Evolutionary conservation across 1,140 invertebrate species (phyloP).

Genomic region (Steinernema feltiae): DNA sequence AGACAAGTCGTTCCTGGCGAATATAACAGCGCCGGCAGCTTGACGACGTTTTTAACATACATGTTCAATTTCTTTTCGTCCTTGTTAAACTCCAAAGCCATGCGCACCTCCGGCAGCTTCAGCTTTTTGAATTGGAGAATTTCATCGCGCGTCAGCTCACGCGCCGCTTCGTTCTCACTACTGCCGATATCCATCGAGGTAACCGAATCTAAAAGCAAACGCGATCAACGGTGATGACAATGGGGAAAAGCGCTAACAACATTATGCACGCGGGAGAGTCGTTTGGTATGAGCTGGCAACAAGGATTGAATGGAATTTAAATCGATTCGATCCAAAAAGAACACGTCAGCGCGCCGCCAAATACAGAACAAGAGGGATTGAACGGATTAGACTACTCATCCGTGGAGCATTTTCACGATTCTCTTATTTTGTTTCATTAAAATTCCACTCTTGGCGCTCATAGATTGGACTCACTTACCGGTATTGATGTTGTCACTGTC

Average conservation of each 20-base stretch:
- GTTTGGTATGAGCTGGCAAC: background rate
- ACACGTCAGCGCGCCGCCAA: background rate
- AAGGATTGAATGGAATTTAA: background rate
- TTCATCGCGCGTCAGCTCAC: background rate
- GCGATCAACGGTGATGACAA: no score
- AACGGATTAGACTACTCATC: no score
- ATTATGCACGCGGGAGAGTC: background rate
- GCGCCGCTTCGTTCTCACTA: background rate
- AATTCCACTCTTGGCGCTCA: background rate
- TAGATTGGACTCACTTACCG: background rate
- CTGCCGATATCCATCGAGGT: background rate
- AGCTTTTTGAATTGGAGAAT: background rate
- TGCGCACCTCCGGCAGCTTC: background rate
- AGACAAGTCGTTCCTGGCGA: background rate
- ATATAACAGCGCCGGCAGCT: background rate
- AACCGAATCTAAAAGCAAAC: background rate
- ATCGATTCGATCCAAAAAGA: background rate
- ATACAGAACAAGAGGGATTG: no score
- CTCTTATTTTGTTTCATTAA: no score
- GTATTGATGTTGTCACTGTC: background rate
- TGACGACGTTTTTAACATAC: background rate
- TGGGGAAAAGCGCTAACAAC: no score
- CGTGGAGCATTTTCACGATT: no score
- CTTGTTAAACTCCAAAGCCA: constrained; percentile 3
- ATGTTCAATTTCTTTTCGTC: background rate